These are phyloP conservation scores for Chunga burmeisteri DNA, from an alignment of 2,113 vertebrate genomes.

Conservation along the genomic window DNA sequence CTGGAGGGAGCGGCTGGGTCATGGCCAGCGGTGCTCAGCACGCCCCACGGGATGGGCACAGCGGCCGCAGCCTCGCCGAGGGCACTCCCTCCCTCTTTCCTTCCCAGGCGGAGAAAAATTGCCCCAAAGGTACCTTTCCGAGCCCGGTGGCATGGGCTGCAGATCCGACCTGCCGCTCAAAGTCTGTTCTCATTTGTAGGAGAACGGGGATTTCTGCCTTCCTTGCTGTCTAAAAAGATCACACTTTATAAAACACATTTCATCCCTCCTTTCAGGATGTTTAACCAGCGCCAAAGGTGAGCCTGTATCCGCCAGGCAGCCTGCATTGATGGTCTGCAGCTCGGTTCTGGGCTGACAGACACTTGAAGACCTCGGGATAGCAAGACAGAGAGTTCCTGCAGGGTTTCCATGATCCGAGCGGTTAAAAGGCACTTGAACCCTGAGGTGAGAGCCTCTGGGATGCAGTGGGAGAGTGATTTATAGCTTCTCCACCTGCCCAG, in stretches of 20 bases:
- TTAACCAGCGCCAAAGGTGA: neutral
- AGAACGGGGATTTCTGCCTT: neutral
- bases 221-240: neutral
- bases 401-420: neutral
- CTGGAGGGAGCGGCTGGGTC: neutral
- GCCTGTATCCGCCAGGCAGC: neutral
- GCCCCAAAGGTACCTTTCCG: neutral
- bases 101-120: neutral
- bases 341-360: neutral
- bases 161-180: neutral
- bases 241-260: fast-evolving
- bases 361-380: neutral
- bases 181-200: neutral
- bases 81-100: fast-evolving
- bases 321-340: neutral
- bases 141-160: neutral
- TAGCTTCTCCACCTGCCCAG: neutral
- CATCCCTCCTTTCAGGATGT: neutral
- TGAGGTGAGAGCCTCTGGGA: neutral
- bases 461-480: neutral
- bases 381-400: neutral
- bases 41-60: neutral
- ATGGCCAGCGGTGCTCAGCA: neutral
- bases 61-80: neutral
- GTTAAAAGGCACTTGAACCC: conserved; percentile 1